Conservation (phyloP, 2,888 invertebrate species). For the Chironomus riparius region DNA sequence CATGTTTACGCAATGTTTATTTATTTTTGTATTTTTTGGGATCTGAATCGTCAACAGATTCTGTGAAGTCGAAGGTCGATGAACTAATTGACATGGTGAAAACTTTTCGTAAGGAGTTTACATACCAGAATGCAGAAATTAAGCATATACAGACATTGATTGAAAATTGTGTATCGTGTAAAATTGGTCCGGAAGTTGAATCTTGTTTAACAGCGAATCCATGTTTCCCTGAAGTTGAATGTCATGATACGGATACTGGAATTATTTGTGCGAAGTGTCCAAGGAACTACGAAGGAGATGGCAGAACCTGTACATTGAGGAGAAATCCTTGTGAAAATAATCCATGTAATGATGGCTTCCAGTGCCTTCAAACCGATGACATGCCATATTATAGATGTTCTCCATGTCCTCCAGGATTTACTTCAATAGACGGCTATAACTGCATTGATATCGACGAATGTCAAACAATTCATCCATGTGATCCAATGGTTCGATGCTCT, state of each 20-base stretch:
- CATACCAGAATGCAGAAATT: neutral
- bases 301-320: constrained; percentile 47
- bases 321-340: constrained; percentile 49
- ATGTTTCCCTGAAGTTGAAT: constrained; percentile 47
- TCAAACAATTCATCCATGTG: constrained; percentile 70
- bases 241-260: constrained; percentile 51
- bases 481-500: constrained; percentile 61
- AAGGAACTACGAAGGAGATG: constrained; percentile 56
- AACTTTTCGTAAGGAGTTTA: neutral
- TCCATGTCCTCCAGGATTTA: constrained; percentile 59
- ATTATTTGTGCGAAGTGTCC: constrained; percentile 62
- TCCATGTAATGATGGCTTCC: constrained; percentile 59
- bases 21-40: too few species aligned
- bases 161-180: constrained; percentile 12
- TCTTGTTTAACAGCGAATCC: neutral
- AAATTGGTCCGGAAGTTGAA: neutral
- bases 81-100: neutral
- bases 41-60: neutral
- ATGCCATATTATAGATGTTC: constrained; percentile 71
- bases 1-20: neutral
- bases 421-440: constrained; percentile 58
- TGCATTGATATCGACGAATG: constrained; percentile 76
- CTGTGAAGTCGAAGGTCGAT: neutral
- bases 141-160: constrained; percentile 1
- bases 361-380: constrained; percentile 50